A percentile compares a stretch with the other conserved stretches of the same genome.
phyloP scores from a whole-genome alignment of 2,888 invertebrate species.

The Deladenus siricidicola region DNA sequence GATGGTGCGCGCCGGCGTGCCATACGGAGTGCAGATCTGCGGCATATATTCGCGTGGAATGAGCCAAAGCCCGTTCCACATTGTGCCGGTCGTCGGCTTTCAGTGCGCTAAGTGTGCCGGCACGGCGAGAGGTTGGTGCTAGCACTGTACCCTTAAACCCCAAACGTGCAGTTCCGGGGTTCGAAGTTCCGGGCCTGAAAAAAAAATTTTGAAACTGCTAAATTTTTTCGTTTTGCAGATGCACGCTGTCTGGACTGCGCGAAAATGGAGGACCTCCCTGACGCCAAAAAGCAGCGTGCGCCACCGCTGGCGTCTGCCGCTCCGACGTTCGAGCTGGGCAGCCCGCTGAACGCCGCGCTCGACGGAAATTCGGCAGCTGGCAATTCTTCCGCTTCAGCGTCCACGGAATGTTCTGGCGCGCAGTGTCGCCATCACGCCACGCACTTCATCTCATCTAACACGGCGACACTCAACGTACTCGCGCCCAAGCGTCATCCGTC shows the following conservation, averaged over 20 bases:
- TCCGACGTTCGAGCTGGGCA: no score
- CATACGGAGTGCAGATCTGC: constrained; percentile 42
- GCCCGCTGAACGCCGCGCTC: no score
- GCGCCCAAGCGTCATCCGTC: not conserved
- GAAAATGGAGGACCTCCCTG: constrained; percentile 34
- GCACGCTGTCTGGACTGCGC: constrained; percentile 33
- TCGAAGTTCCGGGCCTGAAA: no score
- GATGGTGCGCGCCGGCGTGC: constrained; percentile 36
- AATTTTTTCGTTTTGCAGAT: not conserved
- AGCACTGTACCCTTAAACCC: not conserved
- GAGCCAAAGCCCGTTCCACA: constrained; percentile 36
- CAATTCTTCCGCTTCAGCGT: no score
- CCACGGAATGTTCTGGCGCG: no score
- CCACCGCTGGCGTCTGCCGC: no score
- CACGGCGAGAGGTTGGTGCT: constrained; percentile 23
- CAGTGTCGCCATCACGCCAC: no score
- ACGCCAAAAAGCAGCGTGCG: no score
- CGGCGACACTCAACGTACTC: constrained; percentile 6
- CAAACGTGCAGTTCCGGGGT: no score
- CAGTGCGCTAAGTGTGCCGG: constrained; percentile 39
- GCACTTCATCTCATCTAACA: constrained; percentile 7
- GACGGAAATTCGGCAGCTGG: no score
- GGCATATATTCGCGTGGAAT: constrained; percentile 16
- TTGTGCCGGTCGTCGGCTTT: constrained; percentile 43
- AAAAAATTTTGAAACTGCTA: no score